These are phyloP conservation scores for Camponotus pennsylvanicus DNA, from an alignment of 1,140 invertebrate genomes.

Conservation along the genomic window DNA sequence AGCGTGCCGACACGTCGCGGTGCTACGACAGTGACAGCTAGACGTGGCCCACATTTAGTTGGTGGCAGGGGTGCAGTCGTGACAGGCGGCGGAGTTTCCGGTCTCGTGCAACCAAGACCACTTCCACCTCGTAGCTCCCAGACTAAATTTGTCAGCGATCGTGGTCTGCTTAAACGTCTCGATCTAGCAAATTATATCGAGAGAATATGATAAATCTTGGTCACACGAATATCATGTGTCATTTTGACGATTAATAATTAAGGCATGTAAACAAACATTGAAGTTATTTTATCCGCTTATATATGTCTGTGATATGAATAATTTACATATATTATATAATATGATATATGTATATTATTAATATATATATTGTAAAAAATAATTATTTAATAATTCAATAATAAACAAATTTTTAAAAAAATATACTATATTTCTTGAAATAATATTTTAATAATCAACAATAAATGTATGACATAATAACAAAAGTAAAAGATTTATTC, in stretches of 20 bases:
- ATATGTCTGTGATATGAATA: background rate
- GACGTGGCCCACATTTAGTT: slow-evolving; percentile 84
- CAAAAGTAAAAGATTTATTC: background rate
- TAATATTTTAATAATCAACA: background rate
- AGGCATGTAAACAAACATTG: slow-evolving; percentile 3
- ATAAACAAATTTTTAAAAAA: background rate
- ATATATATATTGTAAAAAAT: background rate
- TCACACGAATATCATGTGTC: background rate
- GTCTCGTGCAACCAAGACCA: slow-evolving; percentile 85
- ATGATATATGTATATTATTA: too few species aligned
- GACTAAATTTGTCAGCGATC: slow-evolving; percentile 94
- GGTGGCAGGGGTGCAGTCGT: slow-evolving; percentile 81
- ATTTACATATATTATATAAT: background rate
- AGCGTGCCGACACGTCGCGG: slow-evolving; percentile 86
- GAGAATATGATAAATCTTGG: background rate
- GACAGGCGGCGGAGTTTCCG: slow-evolving; percentile 85
- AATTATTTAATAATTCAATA: slow-evolving; percentile 6
- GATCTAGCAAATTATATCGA: slow-evolving; percentile 82
- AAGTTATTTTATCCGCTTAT: background rate
- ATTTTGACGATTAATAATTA: background rate
- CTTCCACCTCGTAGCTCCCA: slow-evolving; percentile 91
- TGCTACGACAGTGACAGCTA: slow-evolving; percentile 85
- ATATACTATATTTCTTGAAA: background rate
- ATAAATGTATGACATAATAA: background rate
- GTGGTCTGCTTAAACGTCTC: slow-evolving; percentile 91